These are phyloP conservation scores for Microchirus variegatus DNA, from an alignment of 2,797 vertebrate genomes.

Conservation along the genomic window DNA sequence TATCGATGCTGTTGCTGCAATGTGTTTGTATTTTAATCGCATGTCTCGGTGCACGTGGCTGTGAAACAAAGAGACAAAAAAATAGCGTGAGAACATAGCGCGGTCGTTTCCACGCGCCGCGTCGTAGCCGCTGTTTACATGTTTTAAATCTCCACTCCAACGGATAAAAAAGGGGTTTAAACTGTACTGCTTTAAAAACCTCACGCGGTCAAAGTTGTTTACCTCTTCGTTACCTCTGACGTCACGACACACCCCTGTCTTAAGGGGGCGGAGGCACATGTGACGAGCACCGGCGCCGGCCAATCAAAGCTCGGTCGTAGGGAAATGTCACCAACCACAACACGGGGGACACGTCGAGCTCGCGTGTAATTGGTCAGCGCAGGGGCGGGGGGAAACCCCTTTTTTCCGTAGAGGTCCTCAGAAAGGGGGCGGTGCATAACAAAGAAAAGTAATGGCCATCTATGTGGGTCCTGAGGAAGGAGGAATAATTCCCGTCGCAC, in stretches of 20 bases:
- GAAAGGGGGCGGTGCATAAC: constrained; percentile 79
- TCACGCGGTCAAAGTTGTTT: constrained; percentile 88
- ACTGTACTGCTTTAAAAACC: constrained; percentile 80
- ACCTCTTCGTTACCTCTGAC: constrained; percentile 85
- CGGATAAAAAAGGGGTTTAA: constrained; percentile 24
- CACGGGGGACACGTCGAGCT: constrained; percentile 31
- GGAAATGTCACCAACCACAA: constrained; percentile 63
- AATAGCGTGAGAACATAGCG: neutral
- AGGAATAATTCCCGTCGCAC: constrained; percentile 69
- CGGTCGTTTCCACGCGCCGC: neutral
- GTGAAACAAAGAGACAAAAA: constrained; percentile 59
- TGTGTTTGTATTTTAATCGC: neutral
- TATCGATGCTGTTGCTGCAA: neutral
- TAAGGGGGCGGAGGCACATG: constrained; percentile 55
- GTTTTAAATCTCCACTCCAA: constrained; percentile 17
- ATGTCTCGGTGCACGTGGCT: constrained; percentile 3
- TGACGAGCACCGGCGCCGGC: constrained; percentile 62
- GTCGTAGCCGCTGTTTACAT: neutral
- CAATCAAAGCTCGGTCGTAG: constrained; percentile 50
- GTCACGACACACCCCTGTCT: constrained; percentile 88
- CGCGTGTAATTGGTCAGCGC: constrained; percentile 68
- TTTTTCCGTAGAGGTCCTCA: constrained; percentile 65
- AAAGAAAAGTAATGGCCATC: constrained; percentile 82
- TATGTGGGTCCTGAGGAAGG: constrained; percentile 79
- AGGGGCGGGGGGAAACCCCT: constrained; percentile 75